A percentile compares a stretch with the other conserved stretches of the same genome.
phyloP scores from a whole-genome alignment of 2,888 invertebrate genomes.

The Drosophila melanocephala region DNA sequence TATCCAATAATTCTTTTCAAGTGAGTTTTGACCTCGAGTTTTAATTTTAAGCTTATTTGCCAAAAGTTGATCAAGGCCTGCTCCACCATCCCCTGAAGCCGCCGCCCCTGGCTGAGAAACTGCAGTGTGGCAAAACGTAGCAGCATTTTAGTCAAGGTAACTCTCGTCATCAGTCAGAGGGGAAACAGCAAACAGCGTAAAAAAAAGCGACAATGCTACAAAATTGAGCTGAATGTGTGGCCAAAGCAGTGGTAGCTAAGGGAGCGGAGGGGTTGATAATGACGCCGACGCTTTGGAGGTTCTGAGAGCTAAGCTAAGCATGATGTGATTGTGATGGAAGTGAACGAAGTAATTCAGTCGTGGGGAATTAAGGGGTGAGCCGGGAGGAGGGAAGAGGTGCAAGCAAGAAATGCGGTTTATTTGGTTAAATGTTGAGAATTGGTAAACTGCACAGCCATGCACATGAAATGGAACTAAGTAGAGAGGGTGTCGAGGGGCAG shows the following conservation, averaged over 20 bases:
- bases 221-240: slow-evolving; percentile 43
- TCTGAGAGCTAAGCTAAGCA: slow-evolving; percentile 20
- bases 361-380: background rate
- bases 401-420: slow-evolving; percentile 57
- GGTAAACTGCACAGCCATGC: slow-evolving; percentile 63
- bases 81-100: background rate
- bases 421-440: slow-evolving; percentile 79
- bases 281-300: slow-evolving; percentile 38
- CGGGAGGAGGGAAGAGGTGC: background rate
- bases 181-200: slow-evolving; percentile 15
- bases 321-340: slow-evolving; percentile 57
- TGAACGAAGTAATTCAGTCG: slow-evolving; percentile 23
- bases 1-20: background rate
- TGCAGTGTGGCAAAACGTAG: slow-evolving; percentile 24
- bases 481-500: background rate
- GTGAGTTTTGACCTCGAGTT: background rate
- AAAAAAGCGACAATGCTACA: slow-evolving; percentile 47
- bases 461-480: background rate
- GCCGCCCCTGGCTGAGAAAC: slow-evolving; percentile 11
- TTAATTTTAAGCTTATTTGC: background rate
- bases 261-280: slow-evolving; percentile 38
- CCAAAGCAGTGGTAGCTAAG: background rate
- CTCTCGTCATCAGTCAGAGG: slow-evolving; percentile 35
- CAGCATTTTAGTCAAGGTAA: slow-evolving; percentile 52
- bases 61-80: background rate